These are phyloP conservation scores for Microcebus tavaratra DNA, from an alignment of 2,113 vertebrate species.

Conservation along the genomic window DNA sequence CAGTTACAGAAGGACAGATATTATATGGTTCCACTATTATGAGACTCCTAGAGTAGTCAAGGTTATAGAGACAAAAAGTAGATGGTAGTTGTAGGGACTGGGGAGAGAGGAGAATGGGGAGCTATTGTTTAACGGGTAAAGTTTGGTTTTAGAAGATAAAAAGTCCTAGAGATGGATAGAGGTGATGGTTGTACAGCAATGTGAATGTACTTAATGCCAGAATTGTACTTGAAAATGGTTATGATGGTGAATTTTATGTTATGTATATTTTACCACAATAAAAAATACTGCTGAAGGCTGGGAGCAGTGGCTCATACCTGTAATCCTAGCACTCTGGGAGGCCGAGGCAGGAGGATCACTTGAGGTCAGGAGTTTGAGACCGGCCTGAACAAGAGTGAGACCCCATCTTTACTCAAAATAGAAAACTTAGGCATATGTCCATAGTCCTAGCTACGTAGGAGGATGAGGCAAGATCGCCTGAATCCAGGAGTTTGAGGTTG, in stretches of 20 bases:
- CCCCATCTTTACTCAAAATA: too few relatives aligned
- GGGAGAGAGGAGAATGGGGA: background rate
- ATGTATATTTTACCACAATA: background rate
- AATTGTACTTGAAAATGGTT: background rate
- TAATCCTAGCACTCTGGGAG: too few relatives aligned
- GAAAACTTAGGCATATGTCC: too few relatives aligned
- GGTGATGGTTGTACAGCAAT: background rate
- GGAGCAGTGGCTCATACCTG: too few relatives aligned
- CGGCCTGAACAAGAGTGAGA: too few relatives aligned
- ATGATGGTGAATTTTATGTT: background rate
- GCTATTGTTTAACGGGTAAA: background rate
- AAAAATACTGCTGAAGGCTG: background rate
- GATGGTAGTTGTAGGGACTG: background rate
- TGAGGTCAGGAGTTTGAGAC: too few relatives aligned
- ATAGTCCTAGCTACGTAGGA: too few relatives aligned
- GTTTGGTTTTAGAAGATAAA: background rate
- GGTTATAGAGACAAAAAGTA: background rate
- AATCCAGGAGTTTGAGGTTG: too few relatives aligned
- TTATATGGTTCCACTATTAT: background rate
- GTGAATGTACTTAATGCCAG: background rate
- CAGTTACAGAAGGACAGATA: background rate
- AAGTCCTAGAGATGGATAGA: background rate
- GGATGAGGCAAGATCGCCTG: too few relatives aligned
- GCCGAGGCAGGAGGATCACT: too few relatives aligned
- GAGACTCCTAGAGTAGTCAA: background rate